These are phyloP conservation scores for Babylonia areolata DNA, from an alignment of 1,140 invertebrate species.

Conservation along the genomic window DNA sequence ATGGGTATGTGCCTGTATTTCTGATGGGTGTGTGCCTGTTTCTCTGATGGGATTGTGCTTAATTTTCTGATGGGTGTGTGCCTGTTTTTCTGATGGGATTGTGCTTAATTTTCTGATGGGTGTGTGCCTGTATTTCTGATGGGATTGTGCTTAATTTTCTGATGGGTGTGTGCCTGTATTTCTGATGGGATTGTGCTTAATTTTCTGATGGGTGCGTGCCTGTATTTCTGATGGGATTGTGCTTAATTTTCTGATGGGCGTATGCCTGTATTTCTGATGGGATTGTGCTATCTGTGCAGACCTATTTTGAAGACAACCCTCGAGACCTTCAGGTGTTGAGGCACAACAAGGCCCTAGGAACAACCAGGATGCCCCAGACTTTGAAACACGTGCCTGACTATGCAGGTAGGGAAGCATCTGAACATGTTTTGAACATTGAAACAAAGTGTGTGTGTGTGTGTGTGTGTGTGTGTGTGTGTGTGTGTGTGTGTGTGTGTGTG, in stretches of 20 bases:
- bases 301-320: slow-evolving; percentile 97
- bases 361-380: slow-evolving; percentile 88
- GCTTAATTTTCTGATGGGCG: slow-evolving; percentile 79
- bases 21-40: too few species aligned
- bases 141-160: neutral
- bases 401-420: slow-evolving; percentile 78
- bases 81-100: too few species aligned
- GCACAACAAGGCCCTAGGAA: slow-evolving; percentile 93
- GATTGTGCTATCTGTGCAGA: slow-evolving; percentile 76
- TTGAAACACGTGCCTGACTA: slow-evolving; percentile 96
- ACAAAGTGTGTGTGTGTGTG: neutral
- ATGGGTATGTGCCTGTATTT: too few species aligned
- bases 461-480: neutral
- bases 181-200: neutral
- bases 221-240: slow-evolving; percentile 33
- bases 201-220: neutral
- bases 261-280: slow-evolving; percentile 34
- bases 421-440: neutral
- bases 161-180: neutral
- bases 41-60: too few species aligned
- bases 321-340: slow-evolving; percentile 90
- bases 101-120: too few species aligned
- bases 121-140: neutral
- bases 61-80: too few species aligned
- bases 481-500: neutral